phyloP scores from a whole-genome alignment of 2,797 vertebrate species.

The Sebastes nivosus region DNA sequence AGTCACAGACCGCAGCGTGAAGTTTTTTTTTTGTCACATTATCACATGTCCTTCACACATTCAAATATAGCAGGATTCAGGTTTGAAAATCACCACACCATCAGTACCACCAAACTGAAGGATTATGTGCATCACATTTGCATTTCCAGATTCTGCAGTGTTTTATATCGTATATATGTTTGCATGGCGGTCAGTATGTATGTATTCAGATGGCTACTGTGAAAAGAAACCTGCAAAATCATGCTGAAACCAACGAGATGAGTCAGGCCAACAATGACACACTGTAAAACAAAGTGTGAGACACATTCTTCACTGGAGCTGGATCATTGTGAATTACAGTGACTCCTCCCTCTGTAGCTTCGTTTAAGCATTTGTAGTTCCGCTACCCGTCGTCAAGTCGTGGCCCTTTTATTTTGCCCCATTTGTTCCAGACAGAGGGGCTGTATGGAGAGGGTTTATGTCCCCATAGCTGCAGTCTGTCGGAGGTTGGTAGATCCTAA shows the following conservation, averaged over 20 bases:
- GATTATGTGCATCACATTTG: neutral
- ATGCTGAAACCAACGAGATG: slow-evolving; percentile 37
- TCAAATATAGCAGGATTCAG: neutral
- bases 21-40: slow-evolving; percentile 28
- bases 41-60: neutral
- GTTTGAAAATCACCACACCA: neutral
- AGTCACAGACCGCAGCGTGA: slow-evolving; percentile 66
- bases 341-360: slow-evolving; percentile 23
- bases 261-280: slow-evolving; percentile 24
- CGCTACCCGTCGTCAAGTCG: neutral
- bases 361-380: slow-evolving; percentile 27
- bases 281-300: slow-evolving; percentile 20
- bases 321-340: slow-evolving; percentile 33
- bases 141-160: slow-evolving; percentile 19
- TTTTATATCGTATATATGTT: slow-evolving; percentile 1
- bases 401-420: slow-evolving; percentile 53
- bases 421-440: slow-evolving; percentile 61
- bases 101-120: neutral
- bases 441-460: slow-evolving; percentile 42
- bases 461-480: slow-evolving; percentile 22
- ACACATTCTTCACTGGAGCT: slow-evolving; percentile 19
- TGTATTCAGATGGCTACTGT: slow-evolving; percentile 9
- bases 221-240: slow-evolving; percentile 24
- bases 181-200: neutral
- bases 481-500: neutral